These are phyloP conservation scores for Aleiodes testaceus DNA, from an alignment of 2,888 invertebrate genomes.

Conservation along the genomic window DNA sequence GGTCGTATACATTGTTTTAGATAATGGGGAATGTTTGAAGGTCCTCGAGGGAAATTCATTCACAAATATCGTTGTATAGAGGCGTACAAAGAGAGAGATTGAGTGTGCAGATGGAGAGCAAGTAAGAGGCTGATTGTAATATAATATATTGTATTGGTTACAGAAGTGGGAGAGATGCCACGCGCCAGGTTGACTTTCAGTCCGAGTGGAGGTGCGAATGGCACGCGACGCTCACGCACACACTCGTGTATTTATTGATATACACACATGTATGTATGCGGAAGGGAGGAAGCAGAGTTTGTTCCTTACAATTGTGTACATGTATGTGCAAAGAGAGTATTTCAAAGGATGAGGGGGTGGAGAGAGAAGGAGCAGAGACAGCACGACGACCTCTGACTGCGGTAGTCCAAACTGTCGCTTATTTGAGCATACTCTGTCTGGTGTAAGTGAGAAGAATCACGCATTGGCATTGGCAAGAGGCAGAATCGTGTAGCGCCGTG, in stretches of 20 bases:
- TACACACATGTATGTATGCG: conserved; percentile 25
- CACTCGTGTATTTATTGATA: conserved; percentile 37
- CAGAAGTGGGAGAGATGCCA: conserved; percentile 41
- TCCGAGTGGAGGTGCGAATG: conserved; percentile 60
- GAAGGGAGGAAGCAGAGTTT: conserved; percentile 44
- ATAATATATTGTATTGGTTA: no score
- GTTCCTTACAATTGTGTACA: conserved; percentile 27
- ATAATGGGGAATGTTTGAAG: not conserved
- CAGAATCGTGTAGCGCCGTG: conserved; percentile 65
- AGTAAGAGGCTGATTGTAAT: no score
- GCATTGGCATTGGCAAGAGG: conserved; percentile 43
- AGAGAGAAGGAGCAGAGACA: conserved; percentile 24
- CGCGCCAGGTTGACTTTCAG: conserved; percentile 54
- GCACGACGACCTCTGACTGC: conserved; percentile 19
- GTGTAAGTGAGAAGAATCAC: conserved; percentile 50
- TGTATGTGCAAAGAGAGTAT: conserved; percentile 29
- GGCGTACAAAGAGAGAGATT: conserved; percentile 1
- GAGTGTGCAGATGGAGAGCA: not conserved
- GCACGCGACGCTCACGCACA: conserved; percentile 59
- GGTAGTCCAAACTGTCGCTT: not conserved
- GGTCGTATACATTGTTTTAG: conserved; percentile 31
- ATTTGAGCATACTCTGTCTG: conserved; percentile 8
- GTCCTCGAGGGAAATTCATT: no score
- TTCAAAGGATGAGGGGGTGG: conserved; percentile 13
- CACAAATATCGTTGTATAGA: no score